phyloP scores from a whole-genome alignment of 2,113 vertebrate genomes.

The Proterorhinus semilunaris region DNA sequence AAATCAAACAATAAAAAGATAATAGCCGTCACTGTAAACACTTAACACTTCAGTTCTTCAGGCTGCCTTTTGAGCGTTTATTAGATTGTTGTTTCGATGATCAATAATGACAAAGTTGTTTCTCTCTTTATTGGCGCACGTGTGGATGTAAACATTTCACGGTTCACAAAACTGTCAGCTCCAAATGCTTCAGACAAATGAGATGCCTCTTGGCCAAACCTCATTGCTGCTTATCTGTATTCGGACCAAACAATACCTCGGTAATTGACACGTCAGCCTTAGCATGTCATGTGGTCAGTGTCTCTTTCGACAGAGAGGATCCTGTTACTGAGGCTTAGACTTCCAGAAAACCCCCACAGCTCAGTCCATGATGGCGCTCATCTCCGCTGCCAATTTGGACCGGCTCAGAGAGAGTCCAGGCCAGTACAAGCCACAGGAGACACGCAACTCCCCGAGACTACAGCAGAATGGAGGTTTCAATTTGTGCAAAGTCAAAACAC shows the following conservation, averaged over 20 bases:
- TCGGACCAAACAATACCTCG: background rate
- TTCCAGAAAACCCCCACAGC: slow-evolving; percentile 28
- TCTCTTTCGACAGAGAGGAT: slow-evolving; percentile 4
- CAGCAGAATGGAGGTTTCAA: slow-evolving; percentile 5
- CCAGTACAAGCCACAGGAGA: slow-evolving; percentile 17
- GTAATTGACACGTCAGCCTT: slow-evolving; percentile 1
- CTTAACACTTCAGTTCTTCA: too few relatives aligned
- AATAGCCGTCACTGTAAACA: too few relatives aligned
- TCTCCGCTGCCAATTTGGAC: slow-evolving; percentile 31
- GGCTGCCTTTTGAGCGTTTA: too few relatives aligned
- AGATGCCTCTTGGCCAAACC: too few relatives aligned
- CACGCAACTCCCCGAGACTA: slow-evolving; percentile 20
- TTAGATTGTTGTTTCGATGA: too few relatives aligned
- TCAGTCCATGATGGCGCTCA: slow-evolving; percentile 17
- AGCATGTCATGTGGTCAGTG: background rate
- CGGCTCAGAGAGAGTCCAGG: slow-evolving; percentile 46
- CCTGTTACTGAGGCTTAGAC: slow-evolving; percentile 26
- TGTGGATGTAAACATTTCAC: too few relatives aligned
- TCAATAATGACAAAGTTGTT: too few relatives aligned
- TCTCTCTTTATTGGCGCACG: too few relatives aligned
- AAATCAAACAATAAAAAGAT: too few relatives aligned
- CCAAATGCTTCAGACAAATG: too few relatives aligned
- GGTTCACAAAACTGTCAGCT: too few relatives aligned
- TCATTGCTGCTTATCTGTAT: background rate
- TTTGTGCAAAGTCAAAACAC: slow-evolving; percentile 5